phyloP scores from a whole-genome alignment of 53 echinoderm and acorn worm species.

The Pentamera pediparva region DNA sequence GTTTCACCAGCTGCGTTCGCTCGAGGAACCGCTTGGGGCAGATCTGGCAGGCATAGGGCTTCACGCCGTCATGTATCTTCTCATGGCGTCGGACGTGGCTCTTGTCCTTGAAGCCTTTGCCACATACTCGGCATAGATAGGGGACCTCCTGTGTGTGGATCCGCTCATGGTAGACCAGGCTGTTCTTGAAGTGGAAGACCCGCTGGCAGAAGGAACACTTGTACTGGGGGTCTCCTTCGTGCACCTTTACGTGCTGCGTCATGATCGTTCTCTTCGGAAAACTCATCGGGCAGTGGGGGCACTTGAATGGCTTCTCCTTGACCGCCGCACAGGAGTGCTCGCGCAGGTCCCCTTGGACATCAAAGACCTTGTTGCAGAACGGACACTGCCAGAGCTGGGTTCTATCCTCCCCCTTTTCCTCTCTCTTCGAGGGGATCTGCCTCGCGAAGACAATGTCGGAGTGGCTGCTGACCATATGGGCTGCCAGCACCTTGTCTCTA shows the following conservation, averaged over 20 bases:
- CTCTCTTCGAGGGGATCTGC: neutral
- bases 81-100: conserved; percentile 18
- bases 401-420: neutral
- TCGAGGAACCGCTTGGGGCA: conserved; percentile 33
- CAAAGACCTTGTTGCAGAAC: conserved; percentile 22
- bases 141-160: conserved; percentile 24
- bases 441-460: conserved; percentile 1
- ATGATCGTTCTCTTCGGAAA: conserved; percentile 29
- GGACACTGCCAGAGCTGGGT: conserved; percentile 28
- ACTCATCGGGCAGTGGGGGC: conserved; percentile 24
- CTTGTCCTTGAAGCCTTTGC: conserved; percentile 17
- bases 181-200: conserved; percentile 47
- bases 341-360: neutral
- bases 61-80: conserved; percentile 25
- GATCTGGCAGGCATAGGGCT: conserved; percentile 27
- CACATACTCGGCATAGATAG: conserved; percentile 2
- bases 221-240: conserved; percentile 27
- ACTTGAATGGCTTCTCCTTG: conserved; percentile 34
- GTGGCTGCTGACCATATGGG: conserved; percentile 9
- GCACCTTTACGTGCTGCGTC: conserved; percentile 22
- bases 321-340: conserved; percentile 1
- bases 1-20: conserved; percentile 25
- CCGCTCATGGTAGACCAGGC: conserved; percentile 37
- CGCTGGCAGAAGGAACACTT: conserved; percentile 25
- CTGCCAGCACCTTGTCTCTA: neutral